Evolutionary conservation across 2,888 invertebrate genomes (phyloP), one percentile per base, ranked within the genome.

Genomic region (Cyclophora albipunctata): DNA sequence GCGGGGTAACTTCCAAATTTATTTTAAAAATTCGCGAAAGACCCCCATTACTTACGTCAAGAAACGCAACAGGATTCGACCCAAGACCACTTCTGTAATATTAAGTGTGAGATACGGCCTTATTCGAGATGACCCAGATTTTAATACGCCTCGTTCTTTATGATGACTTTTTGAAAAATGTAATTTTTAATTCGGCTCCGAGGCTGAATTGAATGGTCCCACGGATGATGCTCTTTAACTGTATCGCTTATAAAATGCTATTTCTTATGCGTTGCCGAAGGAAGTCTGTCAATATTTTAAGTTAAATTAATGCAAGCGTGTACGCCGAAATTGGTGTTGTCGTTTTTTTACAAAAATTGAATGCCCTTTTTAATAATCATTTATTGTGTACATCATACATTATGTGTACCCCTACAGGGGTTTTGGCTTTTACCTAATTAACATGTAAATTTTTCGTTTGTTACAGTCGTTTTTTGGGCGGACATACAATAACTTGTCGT

Each of bases 391-490:
- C 59, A 65, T 66, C 62, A 69, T 67, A 62, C 57, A 54, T 56
- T 56, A 53, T 51, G 60, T 58, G 46, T 52, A 43, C 46, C 55
- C 53, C 59, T 64, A 60, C 56, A 45, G 51, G 48, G 42, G 37
- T 5, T 52, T 34, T 42, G 43, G 62, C 60, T 49, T 52, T 61
- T 61, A 55, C 50, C 48, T 63, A 54, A 57, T 57, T 64, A 58
- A 62, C 59, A 71, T 78, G 74, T 74, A 78, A 80, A 70, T 73
- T 74, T 87, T 86, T 61, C 42, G 37, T 57, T 72, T 73, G 82
- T 93, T 93, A 46, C 93, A 96, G 96, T 96, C 96, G 47, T 97
- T 97, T 87, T 97, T 97, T 79, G 96, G 96, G 40, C 91, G 96
- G 62, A 96, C 96, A 6, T 96, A 96, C 91, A 96, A 96, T 91